A percentile compares a stretch with the other conserved stretches of the same genome.
Conservation (phyloP, 1,140 invertebrate species). For the Gryon sp. region DNA sequence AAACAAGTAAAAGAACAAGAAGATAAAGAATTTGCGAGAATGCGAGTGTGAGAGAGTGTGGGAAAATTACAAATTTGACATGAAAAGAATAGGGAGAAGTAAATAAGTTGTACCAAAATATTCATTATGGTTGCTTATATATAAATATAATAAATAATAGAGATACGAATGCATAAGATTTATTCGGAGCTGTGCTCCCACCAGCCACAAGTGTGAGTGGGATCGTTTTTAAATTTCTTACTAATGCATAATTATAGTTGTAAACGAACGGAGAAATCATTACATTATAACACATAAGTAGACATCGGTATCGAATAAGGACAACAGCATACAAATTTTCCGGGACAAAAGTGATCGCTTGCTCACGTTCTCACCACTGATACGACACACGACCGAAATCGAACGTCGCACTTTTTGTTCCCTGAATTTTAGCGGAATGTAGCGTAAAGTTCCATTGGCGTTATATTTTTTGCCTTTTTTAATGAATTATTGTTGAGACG, state of each 20-base stretch:
- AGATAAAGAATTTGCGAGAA: conserved; percentile 2
- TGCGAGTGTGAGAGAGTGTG: conserved; percentile 15
- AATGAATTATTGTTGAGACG: conserved; percentile 6
- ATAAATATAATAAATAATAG: conserved; percentile 79
- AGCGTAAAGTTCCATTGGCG: conserved; percentile 47
- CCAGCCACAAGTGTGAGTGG: conserved; percentile 75
- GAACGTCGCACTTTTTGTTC: conserved; percentile 42
- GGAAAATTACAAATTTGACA: conserved; percentile 34
- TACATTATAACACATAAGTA: conserved; percentile 65
- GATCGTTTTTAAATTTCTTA: conserved; percentile 79
- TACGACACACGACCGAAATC: conserved; percentile 31
- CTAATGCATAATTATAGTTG: conserved; percentile 77
- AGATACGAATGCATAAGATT: conserved; percentile 77
- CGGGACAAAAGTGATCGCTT: conserved; percentile 63
- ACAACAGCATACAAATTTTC: conserved; percentile 56
- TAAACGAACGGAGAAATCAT: conserved; percentile 69
- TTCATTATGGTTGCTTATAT: conserved; percentile 77
- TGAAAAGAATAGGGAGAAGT: conserved; percentile 51
- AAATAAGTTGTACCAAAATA: conserved; percentile 79
- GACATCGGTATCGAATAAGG: conserved; percentile 61
- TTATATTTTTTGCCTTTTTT: conserved; percentile 12
- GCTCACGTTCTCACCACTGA: conserved; percentile 57
- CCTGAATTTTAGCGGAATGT: conserved; percentile 39
- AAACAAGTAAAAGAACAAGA: conserved; percentile 4
- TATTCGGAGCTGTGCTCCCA: conserved; percentile 79